phyloP scores from a whole-genome alignment of 2,797 vertebrate genomes.

The Rachycentron canadum region DNA sequence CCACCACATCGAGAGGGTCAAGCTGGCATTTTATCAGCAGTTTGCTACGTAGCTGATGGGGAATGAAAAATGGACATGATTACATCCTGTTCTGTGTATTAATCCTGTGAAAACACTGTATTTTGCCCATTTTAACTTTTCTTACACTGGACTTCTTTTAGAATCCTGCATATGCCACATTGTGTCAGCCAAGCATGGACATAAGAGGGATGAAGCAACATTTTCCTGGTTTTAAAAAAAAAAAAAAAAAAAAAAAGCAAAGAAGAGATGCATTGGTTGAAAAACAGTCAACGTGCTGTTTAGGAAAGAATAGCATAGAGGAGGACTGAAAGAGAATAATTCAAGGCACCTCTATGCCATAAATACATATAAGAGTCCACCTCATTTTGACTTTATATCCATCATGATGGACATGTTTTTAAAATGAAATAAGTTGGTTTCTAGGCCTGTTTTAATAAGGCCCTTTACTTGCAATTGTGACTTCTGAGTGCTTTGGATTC shows the following conservation, averaged over 20 bases:
- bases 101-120: slow-evolving; percentile 52
- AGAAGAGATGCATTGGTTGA: neutral
- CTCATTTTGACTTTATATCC: slow-evolving; percentile 18
- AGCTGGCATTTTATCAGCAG: slow-evolving; percentile 99
- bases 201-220: slow-evolving; percentile 14
- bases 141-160: slow-evolving; percentile 65
- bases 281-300: slow-evolving; percentile 19
- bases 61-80: slow-evolving; percentile 43
- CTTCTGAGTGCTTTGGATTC: slow-evolving; percentile 23
- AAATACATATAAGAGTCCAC: slow-evolving; percentile 27
- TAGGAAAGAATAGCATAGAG: neutral
- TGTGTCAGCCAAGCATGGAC: slow-evolving; percentile 15
- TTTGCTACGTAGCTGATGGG: slow-evolving; percentile 91
- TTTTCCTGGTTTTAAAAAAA: slow-evolving; percentile 17
- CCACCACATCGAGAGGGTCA: slow-evolving; percentile 98
- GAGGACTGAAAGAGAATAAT: slow-evolving; percentile 7
- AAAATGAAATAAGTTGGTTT: slow-evolving; percentile 2
- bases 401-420: slow-evolving; percentile 14
- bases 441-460: slow-evolving; percentile 1
- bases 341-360: slow-evolving; percentile 23
- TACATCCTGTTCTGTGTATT: slow-evolving; percentile 51
- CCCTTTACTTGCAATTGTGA: slow-evolving; percentile 12
- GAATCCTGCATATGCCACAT: slow-evolving; percentile 42
- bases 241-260: slow-evolving; percentile 1
- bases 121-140: slow-evolving; percentile 47